A percentile compares a stretch with the other conserved stretches of the same genome.
Evolutionary conservation across 2,113 vertebrate species (phyloP).

Genomic region (Sminthopsis crassicaudata): DNA sequence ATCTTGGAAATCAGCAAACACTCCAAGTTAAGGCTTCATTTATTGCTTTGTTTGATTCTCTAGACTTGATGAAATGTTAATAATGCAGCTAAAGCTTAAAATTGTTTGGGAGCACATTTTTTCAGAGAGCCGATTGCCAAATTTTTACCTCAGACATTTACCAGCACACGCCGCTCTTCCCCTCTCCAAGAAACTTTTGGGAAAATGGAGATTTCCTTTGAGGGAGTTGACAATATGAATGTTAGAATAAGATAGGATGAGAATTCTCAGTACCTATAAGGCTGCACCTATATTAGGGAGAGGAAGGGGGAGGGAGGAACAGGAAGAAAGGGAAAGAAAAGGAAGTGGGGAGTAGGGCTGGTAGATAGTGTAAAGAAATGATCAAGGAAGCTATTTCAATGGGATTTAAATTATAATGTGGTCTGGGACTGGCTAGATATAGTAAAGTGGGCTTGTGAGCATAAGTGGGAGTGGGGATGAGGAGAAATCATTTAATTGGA

Average conservation of each 20-base stretch:
- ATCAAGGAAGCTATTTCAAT: not conserved
- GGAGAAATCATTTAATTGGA: not conserved
- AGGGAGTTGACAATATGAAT: not conserved
- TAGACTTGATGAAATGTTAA: too few species aligned
- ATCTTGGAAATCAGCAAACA: too few species aligned
- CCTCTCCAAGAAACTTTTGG: not conserved
- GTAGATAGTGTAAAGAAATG: not conserved
- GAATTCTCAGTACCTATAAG: not conserved
- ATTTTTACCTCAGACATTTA: not conserved
- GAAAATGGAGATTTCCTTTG: not conserved
- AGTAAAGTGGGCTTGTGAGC: not conserved
- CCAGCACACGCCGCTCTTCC: not conserved
- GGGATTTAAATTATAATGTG: not conserved
- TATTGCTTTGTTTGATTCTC: too few species aligned
- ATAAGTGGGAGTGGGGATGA: not conserved
- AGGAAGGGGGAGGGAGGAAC: not conserved
- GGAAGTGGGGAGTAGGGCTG: not conserved
- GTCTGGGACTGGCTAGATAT: not conserved
- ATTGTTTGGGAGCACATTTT: not conserved
- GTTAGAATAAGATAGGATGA: not conserved
- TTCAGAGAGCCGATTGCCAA: not conserved
- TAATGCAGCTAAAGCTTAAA: too few species aligned
- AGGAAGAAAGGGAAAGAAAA: not conserved
- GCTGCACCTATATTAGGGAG: not conserved
- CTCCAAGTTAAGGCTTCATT: too few species aligned